Conservation (phyloP, 2,888 invertebrate genomes). For the Lutraria lutraria region DNA sequence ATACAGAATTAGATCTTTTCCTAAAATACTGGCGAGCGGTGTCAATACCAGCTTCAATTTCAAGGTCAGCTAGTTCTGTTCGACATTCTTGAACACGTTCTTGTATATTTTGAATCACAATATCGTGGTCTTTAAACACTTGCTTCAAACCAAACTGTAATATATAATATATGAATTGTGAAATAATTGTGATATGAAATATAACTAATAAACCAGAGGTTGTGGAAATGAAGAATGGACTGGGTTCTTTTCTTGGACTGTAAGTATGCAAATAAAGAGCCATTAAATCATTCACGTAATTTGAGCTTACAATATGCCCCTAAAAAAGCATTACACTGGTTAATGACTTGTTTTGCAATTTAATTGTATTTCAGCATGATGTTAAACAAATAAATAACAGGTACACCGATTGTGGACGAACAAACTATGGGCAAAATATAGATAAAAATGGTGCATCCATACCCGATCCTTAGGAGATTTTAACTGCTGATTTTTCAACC, state of each 20-base stretch:
- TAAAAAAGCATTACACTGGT: no score
- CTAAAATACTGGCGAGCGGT: constrained; percentile 73
- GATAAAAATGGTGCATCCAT: constrained; percentile 24
- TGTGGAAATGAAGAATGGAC: no score
- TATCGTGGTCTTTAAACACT: constrained; percentile 78
- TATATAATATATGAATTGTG: not conserved
- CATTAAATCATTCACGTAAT: no score
- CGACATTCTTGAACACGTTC: constrained; percentile 75
- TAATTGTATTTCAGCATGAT: no score
- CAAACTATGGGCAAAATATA: not conserved
- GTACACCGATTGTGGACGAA: not conserved
- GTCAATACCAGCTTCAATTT: constrained; percentile 72
- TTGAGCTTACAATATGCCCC: no score
- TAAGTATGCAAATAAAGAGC: no score
- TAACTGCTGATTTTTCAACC: constrained; percentile 59
- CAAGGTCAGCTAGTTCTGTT: constrained; percentile 76
- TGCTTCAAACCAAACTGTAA: constrained; percentile 80
- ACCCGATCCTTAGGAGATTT: constrained; percentile 63
- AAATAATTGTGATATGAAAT: not conserved
- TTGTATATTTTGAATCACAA: constrained; percentile 74
- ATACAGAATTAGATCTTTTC: constrained; percentile 55
- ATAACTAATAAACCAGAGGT: no score
- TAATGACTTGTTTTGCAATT: no score
- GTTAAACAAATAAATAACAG: no score
- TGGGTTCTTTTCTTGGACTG: no score